Evolutionary conservation across 2,113 vertebrate species (phyloP).

Genomic region (Uria lomvia): DNA sequence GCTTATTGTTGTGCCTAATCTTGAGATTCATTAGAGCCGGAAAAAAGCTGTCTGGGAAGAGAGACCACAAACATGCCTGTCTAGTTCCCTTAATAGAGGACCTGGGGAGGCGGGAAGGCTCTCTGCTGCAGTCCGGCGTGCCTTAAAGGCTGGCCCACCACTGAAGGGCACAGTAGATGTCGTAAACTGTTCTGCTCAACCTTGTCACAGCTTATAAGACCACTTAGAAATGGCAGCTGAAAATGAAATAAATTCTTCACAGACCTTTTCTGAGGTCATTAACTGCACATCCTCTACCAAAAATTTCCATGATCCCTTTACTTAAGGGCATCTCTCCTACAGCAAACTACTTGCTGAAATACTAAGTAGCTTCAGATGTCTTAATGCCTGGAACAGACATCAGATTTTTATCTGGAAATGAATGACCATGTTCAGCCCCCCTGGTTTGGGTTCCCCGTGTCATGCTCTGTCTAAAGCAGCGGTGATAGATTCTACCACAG

Average conservation of each 20-base stretch:
- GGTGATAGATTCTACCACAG: background rate
- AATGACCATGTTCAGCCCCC: background rate
- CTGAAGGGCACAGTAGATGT: slow-evolving; percentile 11
- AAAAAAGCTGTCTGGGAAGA: slow-evolving; percentile 24
- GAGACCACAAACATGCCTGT: slow-evolving; percentile 27
- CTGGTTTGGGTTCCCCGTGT: background rate
- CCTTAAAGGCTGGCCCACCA: background rate
- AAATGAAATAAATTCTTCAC: slow-evolving; percentile 28
- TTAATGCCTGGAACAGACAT: background rate
- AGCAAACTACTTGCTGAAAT: slow-evolving; percentile 9
- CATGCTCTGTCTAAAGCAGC: background rate
- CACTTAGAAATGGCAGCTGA: slow-evolving; percentile 2
- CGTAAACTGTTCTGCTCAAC: background rate
- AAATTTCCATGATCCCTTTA: background rate
- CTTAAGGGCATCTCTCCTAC: background rate
- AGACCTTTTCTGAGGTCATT: background rate
- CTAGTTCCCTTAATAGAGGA: background rate
- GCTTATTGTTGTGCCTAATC: slow-evolving; percentile 29
- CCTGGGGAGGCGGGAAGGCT: background rate
- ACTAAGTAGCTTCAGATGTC: slow-evolving; percentile 45
- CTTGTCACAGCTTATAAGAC: background rate
- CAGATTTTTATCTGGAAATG: slow-evolving; percentile 24
- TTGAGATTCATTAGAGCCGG: slow-evolving; percentile 11
- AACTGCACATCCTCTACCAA: background rate
- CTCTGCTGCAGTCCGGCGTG: background rate